Percentiles rank a stretch among this genome's conserved stretches.
phyloP scores from a whole-genome alignment of 2,113 vertebrate genomes.

The Lucifuga dentata region DNA sequence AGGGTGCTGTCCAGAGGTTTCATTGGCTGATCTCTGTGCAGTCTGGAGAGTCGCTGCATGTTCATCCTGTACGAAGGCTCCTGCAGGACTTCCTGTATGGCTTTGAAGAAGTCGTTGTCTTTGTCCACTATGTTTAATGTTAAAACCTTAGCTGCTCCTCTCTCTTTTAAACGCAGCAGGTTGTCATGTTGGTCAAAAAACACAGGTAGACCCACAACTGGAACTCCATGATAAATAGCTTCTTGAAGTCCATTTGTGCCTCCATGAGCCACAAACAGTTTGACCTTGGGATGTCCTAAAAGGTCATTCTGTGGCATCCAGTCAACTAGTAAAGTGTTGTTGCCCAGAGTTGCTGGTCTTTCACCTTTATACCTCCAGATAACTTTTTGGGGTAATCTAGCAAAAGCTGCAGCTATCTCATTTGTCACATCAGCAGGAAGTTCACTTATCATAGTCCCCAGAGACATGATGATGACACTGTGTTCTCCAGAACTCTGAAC shows the following conservation, averaged over 20 bases:
- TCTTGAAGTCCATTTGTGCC: constrained; percentile 80
- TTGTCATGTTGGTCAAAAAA: constrained; percentile 81
- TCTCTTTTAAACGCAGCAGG: constrained; percentile 66
- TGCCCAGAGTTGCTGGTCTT: constrained; percentile 66
- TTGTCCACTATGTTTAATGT: constrained; percentile 45
- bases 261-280: constrained; percentile 77
- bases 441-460: constrained; percentile 71
- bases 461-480: constrained; percentile 80
- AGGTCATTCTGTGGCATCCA: constrained; percentile 83
- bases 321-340: constrained; percentile 76
- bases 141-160: constrained; percentile 70
- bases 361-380: constrained; percentile 76
- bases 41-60: constrained; percentile 79
- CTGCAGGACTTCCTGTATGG: constrained; percentile 69
- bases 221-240: constrained; percentile 78
- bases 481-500: constrained; percentile 77
- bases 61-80: constrained; percentile 76
- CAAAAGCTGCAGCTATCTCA: constrained; percentile 70
- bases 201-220: constrained; percentile 72
- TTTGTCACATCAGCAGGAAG: constrained; percentile 65
- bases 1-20: constrained; percentile 74
- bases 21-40: constrained; percentile 76
- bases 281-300: constrained; percentile 74
- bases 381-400: constrained; percentile 78
- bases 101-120: constrained; percentile 58